These are phyloP conservation scores for Rhinopomastus cyanomelas DNA, from an alignment of 2,113 vertebrate genomes.

Conservation along the genomic window DNA sequence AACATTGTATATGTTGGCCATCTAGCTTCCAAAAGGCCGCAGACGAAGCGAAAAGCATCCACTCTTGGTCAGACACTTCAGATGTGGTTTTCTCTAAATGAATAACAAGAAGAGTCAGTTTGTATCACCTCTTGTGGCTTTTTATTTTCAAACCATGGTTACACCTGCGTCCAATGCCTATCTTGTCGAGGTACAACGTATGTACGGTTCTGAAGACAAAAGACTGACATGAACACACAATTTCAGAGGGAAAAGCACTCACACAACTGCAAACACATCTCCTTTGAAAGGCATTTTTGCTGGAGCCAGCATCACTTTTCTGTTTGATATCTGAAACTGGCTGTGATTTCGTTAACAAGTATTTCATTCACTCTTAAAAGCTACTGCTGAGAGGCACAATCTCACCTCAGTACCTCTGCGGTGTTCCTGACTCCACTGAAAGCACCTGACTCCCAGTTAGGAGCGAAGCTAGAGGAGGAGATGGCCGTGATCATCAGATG, in stretches of 20 bases:
- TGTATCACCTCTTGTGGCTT: not conserved
- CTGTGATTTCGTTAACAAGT: not conserved
- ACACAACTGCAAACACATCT: not conserved
- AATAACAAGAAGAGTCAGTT: not conserved
- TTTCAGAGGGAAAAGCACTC: not conserved
- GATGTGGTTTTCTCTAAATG: not conserved
- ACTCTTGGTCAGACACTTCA: not conserved
- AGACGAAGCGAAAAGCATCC: not conserved
- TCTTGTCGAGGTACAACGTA: not conserved
- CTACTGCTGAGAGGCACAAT: not conserved
- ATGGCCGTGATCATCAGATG: too few relatives aligned
- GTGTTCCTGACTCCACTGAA: not conserved
- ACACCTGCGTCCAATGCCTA: not conserved
- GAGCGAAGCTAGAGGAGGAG: not conserved
- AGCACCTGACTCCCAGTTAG: rapidly evolving
- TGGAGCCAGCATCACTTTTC: not conserved
- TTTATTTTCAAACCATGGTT: not conserved
- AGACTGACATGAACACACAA: not conserved
- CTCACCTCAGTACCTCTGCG: not conserved
- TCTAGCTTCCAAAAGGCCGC: not conserved
- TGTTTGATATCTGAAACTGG: not conserved
- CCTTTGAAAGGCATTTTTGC: not conserved
- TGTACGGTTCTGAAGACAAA: not conserved
- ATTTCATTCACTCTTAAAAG: not conserved
- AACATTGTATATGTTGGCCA: not conserved